Conservation (phyloP, 2,888 invertebrate species). For the Rambutsinella grinnellia region DNA sequence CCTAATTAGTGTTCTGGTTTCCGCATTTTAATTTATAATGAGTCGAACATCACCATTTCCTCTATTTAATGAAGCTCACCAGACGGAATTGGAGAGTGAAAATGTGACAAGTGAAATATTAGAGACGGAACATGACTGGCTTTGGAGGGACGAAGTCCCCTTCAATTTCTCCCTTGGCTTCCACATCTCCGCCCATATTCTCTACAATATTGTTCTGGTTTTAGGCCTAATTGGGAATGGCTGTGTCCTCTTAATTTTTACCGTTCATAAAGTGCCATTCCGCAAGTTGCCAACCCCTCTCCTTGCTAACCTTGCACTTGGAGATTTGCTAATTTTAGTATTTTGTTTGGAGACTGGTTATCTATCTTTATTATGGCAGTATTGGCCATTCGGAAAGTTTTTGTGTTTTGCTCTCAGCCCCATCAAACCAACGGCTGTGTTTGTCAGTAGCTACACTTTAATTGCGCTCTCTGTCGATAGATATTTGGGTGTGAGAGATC, state of each 20-base stretch:
- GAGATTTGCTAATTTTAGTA: conserved; percentile 89
- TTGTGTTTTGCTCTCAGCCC: conserved; percentile 78
- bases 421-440: conserved; percentile 65
- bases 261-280: conserved; percentile 2
- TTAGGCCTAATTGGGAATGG: conserved; percentile 49
- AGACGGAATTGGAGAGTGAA: neutral
- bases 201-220: conserved; percentile 42
- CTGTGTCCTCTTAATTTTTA: conserved; percentile 28
- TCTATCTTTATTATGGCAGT: conserved; percentile 79
- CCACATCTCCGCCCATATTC: conserved; percentile 22
- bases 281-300: conserved; percentile 72
- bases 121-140: conserved; percentile 16
- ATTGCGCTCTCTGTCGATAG: conserved; percentile 92
- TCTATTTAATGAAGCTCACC: neutral
- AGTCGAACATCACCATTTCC: neutral
- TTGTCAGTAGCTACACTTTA: conserved; percentile 88
- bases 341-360: conserved; percentile 93
- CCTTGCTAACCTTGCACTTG: conserved; percentile 83
- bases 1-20: too few species aligned
- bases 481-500: conserved; percentile 90
- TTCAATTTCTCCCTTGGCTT: conserved; percentile 27
- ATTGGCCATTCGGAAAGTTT: conserved; percentile 89
- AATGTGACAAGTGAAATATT: neutral
- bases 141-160: conserved; percentile 28
- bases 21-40: too few species aligned